phyloP scores from a whole-genome alignment of 2,797 vertebrate species.

The Tauraco hartlaubi region DNA sequence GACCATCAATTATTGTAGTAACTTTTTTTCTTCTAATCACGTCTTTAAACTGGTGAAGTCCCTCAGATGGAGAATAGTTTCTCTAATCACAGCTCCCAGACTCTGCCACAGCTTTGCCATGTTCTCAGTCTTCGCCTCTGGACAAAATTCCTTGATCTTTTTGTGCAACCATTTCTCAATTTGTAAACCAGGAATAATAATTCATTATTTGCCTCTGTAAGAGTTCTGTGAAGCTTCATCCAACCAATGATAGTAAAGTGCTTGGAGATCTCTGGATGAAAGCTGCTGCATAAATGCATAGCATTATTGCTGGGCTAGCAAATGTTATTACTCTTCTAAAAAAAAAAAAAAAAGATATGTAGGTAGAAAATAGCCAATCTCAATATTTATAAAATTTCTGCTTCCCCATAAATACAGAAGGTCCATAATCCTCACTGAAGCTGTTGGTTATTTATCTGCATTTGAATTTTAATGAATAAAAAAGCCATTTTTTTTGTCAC shows the following conservation, averaged over 20 bases:
- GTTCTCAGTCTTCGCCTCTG: background rate
- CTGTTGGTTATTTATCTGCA: constrained; percentile 57
- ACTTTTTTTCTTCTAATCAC: background rate
- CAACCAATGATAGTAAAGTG: constrained; percentile 8
- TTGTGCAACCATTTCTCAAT: constrained; percentile 7
- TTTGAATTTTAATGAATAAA: constrained; percentile 72
- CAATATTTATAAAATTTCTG: constrained; percentile 67
- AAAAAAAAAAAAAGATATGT: background rate
- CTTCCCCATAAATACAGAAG: constrained; percentile 50
- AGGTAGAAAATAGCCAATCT: constrained; percentile 71
- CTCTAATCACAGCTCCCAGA: background rate
- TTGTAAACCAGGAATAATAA: constrained; percentile 27
- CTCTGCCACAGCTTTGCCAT: background rate
- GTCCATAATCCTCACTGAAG: constrained; percentile 47
- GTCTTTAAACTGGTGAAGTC: background rate
- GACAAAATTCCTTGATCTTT: background rate
- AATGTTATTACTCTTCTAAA: constrained; percentile 16
- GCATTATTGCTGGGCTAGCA: constrained; percentile 38
- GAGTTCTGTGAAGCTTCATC: constrained; percentile 4
- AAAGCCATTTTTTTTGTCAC: constrained; percentile 5
- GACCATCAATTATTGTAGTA: background rate
- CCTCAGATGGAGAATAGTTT: background rate
- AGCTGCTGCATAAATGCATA: constrained; percentile 45
- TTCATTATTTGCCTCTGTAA: constrained; percentile 1
- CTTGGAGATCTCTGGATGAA: constrained; percentile 34